A percentile compares a stretch with the other conserved stretches of the same genome.
These are phyloP conservation scores for Latrodectus hesperus DNA, from an alignment of 2,888 invertebrate genomes.

Conservation along the genomic window DNA sequence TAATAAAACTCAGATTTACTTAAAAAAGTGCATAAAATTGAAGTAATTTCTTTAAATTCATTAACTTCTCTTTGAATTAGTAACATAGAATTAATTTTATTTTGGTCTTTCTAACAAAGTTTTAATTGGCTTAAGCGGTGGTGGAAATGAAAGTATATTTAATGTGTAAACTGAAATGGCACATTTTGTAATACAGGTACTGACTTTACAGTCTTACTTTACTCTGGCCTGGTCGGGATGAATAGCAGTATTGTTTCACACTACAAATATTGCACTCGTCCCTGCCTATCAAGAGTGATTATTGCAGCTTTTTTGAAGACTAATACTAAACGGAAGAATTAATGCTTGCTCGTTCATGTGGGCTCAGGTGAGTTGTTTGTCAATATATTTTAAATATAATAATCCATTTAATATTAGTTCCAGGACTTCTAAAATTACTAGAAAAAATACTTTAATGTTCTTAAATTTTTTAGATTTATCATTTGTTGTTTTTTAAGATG, in stretches of 20 bases:
- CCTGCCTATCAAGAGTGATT: slow-evolving; percentile 67
- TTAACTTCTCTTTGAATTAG: background rate
- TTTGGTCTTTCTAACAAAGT: too few relatives aligned
- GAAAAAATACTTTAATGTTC: too few relatives aligned
- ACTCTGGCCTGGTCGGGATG: slow-evolving; percentile 68
- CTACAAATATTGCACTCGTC: slow-evolving; percentile 66
- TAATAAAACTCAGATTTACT: too few relatives aligned
- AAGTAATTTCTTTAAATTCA: too few relatives aligned
- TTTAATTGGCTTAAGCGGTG: background rate
- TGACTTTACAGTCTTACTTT: slow-evolving; percentile 49
- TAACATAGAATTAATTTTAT: background rate
- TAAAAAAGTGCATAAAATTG: too few relatives aligned
- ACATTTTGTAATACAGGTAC: slow-evolving; percentile 38
- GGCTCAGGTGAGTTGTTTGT: too few relatives aligned
- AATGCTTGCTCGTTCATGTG: too few relatives aligned
- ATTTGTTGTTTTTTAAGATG: too few relatives aligned
- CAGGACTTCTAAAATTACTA: too few relatives aligned
- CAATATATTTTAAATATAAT: too few relatives aligned
- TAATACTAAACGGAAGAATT: too few relatives aligned
- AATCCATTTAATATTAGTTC: background rate
- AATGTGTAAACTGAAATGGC: slow-evolving; percentile 16
- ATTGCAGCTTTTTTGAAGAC: slow-evolving; percentile 26
- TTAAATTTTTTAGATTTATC: too few relatives aligned
- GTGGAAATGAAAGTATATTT: background rate
- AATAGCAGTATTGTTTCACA: slow-evolving; percentile 61